These are phyloP conservation scores for Champsocephalus esox DNA, from an alignment of 2,797 vertebrate species.

Conservation along the genomic window DNA sequence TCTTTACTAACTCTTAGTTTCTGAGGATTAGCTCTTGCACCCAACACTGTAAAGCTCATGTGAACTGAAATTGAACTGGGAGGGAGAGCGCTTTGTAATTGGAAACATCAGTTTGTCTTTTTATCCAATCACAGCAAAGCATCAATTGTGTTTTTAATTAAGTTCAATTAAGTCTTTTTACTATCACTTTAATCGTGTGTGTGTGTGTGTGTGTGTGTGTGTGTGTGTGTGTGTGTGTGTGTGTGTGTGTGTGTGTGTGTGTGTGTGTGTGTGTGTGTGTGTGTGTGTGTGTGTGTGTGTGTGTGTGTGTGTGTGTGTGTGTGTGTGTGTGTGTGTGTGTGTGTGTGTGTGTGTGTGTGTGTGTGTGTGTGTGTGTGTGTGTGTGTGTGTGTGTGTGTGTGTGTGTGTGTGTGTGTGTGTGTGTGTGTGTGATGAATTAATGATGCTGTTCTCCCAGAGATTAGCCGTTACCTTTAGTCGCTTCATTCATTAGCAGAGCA, in stretches of 20 bases:
- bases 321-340: no score
- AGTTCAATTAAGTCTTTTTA: constrained; percentile 61
- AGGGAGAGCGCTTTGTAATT: background rate
- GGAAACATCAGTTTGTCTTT: constrained; percentile 15
- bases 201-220: constrained; percentile 21
- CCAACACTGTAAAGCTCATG: background rate
- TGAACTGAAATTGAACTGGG: constrained; percentile 10
- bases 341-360: no score
- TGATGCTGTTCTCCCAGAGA: constrained; percentile 56
- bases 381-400: constrained; percentile 15
- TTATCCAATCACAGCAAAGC: constrained; percentile 35
- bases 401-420: background rate
- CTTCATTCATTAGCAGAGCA: constrained; percentile 66
- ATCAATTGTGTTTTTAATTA: constrained; percentile 71
- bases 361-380: no score
- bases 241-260: constrained; percentile 21
- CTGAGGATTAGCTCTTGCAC: background rate
- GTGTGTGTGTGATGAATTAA: constrained; percentile 43
- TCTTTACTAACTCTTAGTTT: background rate
- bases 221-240: background rate
- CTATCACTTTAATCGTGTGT: constrained; percentile 57
- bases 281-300: no score
- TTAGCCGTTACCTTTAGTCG: constrained; percentile 64
- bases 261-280: no score
- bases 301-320: no score